A percentile compares a stretch with the other conserved stretches of the same genome.
Conservation (phyloP, 1,140 invertebrate species). For the Brachionus sp. region DNA sequence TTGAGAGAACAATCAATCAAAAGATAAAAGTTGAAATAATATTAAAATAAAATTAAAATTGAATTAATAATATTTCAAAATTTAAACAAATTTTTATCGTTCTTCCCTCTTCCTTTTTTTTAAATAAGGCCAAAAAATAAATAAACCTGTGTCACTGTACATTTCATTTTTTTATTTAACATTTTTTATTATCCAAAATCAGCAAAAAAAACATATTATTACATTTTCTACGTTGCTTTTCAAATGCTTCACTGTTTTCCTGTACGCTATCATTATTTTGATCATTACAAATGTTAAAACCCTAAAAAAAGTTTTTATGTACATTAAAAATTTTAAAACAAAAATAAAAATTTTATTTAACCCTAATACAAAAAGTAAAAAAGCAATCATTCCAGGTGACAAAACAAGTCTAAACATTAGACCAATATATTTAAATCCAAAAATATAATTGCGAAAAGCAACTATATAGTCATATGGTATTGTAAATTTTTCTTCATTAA, state of each 20-base stretch:
- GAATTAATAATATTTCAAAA: too few species aligned
- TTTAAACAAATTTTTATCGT: too few species aligned
- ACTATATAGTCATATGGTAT: conserved; percentile 7
- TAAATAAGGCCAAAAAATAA: too few species aligned
- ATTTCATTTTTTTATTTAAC: too few species aligned
- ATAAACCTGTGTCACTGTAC: too few species aligned
- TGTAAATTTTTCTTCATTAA: not conserved
- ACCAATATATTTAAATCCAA: not conserved
- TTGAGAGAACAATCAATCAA: too few species aligned
- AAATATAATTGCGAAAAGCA: not conserved
- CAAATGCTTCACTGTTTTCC: not conserved
- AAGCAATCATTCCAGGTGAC: conserved; percentile 9
- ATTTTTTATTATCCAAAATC: too few species aligned
- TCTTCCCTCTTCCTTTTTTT: too few species aligned
- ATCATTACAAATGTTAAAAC: not conserved
- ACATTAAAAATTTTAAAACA: not conserved
- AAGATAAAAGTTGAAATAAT: too few species aligned
- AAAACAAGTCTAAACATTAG: not conserved
- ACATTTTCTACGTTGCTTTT: not conserved
- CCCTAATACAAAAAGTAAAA: not conserved
- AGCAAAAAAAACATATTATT: too few species aligned
- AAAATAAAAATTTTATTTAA: not conserved
- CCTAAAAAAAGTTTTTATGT: not conserved
- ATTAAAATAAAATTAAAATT: too few species aligned
- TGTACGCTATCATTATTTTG: not conserved